Conservation (phyloP, 1,140 invertebrate genomes). For the Diachasma alloeum region DNA sequence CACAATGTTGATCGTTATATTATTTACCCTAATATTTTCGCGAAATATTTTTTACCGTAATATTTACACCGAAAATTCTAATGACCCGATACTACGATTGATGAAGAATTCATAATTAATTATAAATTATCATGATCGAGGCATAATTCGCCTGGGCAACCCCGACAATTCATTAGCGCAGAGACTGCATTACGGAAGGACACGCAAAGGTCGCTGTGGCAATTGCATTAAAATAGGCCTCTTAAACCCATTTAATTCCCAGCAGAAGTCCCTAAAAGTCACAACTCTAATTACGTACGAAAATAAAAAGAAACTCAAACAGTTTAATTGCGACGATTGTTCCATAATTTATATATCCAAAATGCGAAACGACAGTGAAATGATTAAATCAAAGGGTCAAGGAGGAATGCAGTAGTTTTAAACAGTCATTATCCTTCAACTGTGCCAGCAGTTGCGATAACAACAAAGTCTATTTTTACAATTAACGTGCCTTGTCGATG, state of each 20-base stretch:
- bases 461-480: background rate
- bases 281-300: background rate
- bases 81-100: too few species aligned
- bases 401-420: constrained; percentile 2
- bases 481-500: background rate
- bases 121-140: background rate
- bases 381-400: constrained; percentile 16
- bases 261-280: background rate
- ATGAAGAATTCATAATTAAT: constrained; percentile 19
- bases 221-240: constrained; percentile 19
- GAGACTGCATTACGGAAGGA: background rate
- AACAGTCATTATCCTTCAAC: constrained; percentile 4
- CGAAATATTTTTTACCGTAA: too few species aligned
- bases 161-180: constrained; percentile 18
- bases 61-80: too few species aligned
- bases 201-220: constrained; percentile 29
- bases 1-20: too few species aligned
- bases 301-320: background rate
- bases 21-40: too few species aligned
- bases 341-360: background rate
- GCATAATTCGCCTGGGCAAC: constrained; percentile 20
- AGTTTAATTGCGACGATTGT: background rate
- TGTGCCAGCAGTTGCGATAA: background rate
- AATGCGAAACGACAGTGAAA: constrained; percentile 2
- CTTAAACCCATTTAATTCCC: background rate